phyloP scores from a whole-genome alignment of 2,113 vertebrate genomes.

The Megaptera novaeangliae region DNA sequence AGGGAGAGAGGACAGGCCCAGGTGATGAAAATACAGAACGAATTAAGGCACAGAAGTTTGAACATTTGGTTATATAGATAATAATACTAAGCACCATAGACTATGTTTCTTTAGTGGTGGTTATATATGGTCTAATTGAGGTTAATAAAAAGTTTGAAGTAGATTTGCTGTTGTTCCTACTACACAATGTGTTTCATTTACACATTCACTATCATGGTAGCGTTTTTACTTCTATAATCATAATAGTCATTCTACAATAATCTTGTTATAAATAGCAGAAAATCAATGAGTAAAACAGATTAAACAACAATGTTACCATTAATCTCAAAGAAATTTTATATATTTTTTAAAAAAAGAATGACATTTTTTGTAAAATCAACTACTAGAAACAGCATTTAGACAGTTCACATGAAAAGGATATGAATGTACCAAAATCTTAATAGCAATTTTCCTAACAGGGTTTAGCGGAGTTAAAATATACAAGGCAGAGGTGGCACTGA shows the following conservation, averaged over 20 bases:
- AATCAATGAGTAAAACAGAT: background rate
- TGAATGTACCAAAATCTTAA: conserved; percentile 97
- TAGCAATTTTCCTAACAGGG: conserved; percentile 94
- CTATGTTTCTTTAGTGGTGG: background rate
- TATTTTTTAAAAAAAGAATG: background rate
- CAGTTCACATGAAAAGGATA: conserved; percentile 90
- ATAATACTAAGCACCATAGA: background rate
- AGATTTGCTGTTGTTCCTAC: background rate
- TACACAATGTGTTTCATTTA: background rate
- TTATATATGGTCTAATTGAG: background rate
- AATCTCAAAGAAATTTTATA: background rate
- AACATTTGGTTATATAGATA: background rate
- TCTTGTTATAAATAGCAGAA: background rate
- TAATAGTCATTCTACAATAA: background rate
- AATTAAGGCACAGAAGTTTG: background rate
- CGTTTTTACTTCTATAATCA: background rate
- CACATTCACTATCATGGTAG: background rate
- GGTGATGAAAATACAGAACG: background rate
- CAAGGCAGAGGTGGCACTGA: conserved; percentile 96
- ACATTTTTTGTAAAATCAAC: conserved; percentile 5
- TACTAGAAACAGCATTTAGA: conserved; percentile 32
- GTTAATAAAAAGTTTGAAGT: background rate
- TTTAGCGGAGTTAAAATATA: conserved; percentile 97
- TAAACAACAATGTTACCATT: background rate
- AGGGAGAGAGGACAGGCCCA: background rate